Percentiles rank a stretch among this genome's conserved stretches.
These are phyloP conservation scores for Scatophagus argus DNA, from an alignment of 2,113 vertebrate genomes.

Conservation along the genomic window DNA sequence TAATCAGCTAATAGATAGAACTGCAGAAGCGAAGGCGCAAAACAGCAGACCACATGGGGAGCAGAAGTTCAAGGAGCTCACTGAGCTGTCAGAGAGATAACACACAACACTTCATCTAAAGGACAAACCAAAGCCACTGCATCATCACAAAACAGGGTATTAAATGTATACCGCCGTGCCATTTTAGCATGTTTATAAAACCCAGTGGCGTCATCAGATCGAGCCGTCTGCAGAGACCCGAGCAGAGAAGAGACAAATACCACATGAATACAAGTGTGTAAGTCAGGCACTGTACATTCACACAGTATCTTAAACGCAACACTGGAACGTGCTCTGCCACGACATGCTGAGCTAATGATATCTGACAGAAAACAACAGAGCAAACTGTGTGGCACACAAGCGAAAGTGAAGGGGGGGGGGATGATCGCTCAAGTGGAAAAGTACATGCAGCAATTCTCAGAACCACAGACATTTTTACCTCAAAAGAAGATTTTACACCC, in stretches of 20 bases:
- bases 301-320: neutral
- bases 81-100: neutral
- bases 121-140: neutral
- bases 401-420: constrained; percentile 6
- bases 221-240: neutral
- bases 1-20: neutral
- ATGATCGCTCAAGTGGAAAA: constrained; percentile 44
- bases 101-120: neutral
- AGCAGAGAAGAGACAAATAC: neutral
- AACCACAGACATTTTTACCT: constrained; percentile 20
- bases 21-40: too few species aligned
- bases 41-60: neutral
- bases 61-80: neutral
- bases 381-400: neutral
- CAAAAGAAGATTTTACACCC: constrained; percentile 28
- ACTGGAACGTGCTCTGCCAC: neutral
- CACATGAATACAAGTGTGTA: neutral
- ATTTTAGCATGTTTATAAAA: neutral
- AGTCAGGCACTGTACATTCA: neutral
- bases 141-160: neutral
- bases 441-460: constrained; percentile 7
- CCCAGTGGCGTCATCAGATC: neutral
- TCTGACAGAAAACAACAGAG: constrained; percentile 26
- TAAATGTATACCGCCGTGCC: neutral
- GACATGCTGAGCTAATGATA: constrained; percentile 5